Evolutionary conservation across 2,113 vertebrate species (phyloP).

Genomic region (Crotalus helleri): DNA sequence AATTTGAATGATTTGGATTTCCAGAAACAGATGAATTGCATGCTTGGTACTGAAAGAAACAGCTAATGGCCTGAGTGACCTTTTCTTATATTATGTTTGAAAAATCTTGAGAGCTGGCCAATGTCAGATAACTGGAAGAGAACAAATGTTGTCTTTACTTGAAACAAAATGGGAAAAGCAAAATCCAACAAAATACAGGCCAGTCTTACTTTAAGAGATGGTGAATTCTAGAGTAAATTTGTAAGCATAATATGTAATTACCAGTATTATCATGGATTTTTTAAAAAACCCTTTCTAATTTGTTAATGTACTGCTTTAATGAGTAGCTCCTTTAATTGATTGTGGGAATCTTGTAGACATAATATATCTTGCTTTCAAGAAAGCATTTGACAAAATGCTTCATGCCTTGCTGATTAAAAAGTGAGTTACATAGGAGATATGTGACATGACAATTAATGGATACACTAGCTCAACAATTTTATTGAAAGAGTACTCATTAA

Average conservation of each 20-base stretch:
- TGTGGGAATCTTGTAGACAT: no score
- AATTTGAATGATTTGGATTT: not conserved
- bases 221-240: no score
- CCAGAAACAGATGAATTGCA: not conserved
- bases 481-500: not conserved
- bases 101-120: not conserved
- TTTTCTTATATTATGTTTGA: not conserved
- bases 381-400: no score
- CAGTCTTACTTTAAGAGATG: not conserved
- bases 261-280: no score
- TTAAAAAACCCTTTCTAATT: no score
- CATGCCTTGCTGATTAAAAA: not conserved
- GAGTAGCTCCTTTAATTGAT: no score
- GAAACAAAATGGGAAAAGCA: not conserved
- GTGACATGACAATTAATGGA: not conserved
- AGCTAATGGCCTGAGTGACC: not conserved
- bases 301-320: no score
- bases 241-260: no score
- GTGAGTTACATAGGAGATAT: not conserved
- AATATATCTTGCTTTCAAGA: no score
- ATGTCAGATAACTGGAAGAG: not conserved
- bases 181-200: not conserved
- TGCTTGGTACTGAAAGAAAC: not conserved
- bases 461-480: not conserved
- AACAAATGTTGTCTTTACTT: not conserved